Base-by-base conservation (phyloP, 2,797 vertebrate genomes). In the Semaprochilodus insignis region DNA sequence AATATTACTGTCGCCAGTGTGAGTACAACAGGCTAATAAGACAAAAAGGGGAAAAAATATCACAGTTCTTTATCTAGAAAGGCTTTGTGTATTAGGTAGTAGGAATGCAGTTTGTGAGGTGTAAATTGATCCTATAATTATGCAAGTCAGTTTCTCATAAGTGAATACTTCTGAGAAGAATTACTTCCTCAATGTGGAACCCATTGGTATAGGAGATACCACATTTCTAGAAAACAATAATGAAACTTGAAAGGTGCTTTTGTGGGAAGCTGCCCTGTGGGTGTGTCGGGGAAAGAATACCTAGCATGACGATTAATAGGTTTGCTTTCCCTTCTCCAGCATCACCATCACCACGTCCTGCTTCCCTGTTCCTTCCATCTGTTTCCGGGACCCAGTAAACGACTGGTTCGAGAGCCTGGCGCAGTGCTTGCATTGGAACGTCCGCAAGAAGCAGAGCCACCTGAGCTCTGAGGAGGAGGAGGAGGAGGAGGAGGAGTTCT, bases 341-440 rank as follows among this genome's bases (percentile, higher is more conserved):
- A 96, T 96, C 71, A 95, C 95, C 89, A 95, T 96, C 80, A 96
- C 95, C 0, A 96, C 95, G 0, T 96, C 95, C 3, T 96, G 95
- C 81, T 96, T 92, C 87, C 95, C 95, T 0, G 94, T 96, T 62
- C 95, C 95, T 0, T 96, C 94, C 6, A 96, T 96, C 88, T 96
- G 95, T 67, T 96, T 95, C 80, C 93, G 95, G 0, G 95, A 96
- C 87, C 92, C 95, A 73, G 95, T 96, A 87, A 95, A 96, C n/a
- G 95, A 96, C 92, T 96, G 95, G 95, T 96, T 96, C 8, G 95
- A 96, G 84, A 96, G 95, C 82, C 90, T 96, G 87, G 94, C 95
- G 5, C 93, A 96, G 92, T 96, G 95, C 89, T 85, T 96, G 85
- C 95, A 96, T 89, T 96, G 95, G 95, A 96, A 96, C 54, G 94